Conservation (phyloP, 2,113 vertebrate genomes). For the Python bivittatus region DNA sequence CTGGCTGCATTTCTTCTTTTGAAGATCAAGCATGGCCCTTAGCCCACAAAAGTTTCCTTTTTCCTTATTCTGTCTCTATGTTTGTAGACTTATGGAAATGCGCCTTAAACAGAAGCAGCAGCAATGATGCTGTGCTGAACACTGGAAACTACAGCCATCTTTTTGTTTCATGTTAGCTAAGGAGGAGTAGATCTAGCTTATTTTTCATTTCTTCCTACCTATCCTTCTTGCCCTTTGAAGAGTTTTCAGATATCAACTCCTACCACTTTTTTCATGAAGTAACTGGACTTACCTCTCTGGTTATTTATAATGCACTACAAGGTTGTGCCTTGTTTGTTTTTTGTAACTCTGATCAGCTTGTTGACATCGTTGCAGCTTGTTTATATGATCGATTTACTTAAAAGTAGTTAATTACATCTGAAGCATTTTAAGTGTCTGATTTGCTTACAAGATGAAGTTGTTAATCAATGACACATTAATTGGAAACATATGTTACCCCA, state of each 20-base stretch:
- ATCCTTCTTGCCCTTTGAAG: neutral
- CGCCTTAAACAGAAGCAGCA: neutral
- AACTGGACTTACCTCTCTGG: neutral
- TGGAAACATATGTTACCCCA: neutral
- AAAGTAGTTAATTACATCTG: neutral
- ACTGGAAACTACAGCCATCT: neutral
- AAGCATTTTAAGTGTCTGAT: neutral
- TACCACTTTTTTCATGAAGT: neutral
- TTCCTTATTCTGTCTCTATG: neutral
- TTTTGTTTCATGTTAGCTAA: neutral
- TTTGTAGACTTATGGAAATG: neutral
- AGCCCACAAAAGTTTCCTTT: neutral
- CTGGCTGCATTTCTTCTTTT: neutral
- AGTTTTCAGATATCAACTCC: neutral
- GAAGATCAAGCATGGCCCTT: neutral
- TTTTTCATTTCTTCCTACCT: neutral
- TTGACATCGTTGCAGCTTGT: slow-evolving; percentile 3
- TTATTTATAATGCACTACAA: neutral
- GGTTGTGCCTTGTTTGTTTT: neutral
- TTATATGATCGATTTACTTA: neutral
- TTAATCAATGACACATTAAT: slow-evolving; percentile 4
- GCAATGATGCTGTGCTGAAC: neutral
- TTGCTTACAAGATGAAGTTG: neutral
- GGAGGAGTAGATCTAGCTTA: neutral
- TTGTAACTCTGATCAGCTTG: neutral